Base-by-base conservation (phyloP, 2,888 invertebrate genomes). In the Tricholauxania praeusta region DNA sequence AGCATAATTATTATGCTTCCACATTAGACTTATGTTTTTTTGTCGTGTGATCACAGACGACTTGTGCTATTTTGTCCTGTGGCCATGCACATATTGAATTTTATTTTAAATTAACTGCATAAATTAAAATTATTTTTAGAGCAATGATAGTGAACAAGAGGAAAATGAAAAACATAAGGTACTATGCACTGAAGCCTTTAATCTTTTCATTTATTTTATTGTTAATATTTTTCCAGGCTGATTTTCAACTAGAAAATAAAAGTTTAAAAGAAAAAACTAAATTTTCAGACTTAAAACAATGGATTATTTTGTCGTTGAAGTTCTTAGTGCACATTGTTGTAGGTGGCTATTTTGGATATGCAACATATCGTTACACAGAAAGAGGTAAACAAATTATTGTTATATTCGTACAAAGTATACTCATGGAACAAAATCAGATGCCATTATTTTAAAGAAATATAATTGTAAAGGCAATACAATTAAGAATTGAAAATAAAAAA, bases 271-370 rank as follows among this genome's bases (percentile, higher is more conserved):
- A 63, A 17, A 1, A 14, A 12, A n/a, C 2, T 7, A 17, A 12
- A n/a, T 63, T 48, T n/a, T 14, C 62, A 17, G 10, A 69, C 64
- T 49, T 66, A 22, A 67, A 72, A 22, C 75, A 72, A 1, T 72
- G 79, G 51, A 47, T 83, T 1, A 80, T 72, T 60, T 73, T 78
- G 17, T 72, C 65, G 6, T 5, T 79, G 0, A 75, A 79, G 51
- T 32, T 78, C 4, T 15, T 81, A 3, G 7, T 85, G 4, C 85
- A 87, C 65, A 55, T 82, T n/a, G 55, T 74, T 2, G 80, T 86
- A 5, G 79, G 81, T 1, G 78, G 73, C 1, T 87, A 85, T 78
- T 87, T 87, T 52, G 81, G 81, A 47, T 87, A 83, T 80, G 86
- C 87, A 15, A 84, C 85, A 8, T 82, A 86, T 72, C 80, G 82